These are phyloP conservation scores for Spermophilus dauricus DNA, from an alignment of 2,113 vertebrate genomes.

Conservation along the genomic window DNA sequence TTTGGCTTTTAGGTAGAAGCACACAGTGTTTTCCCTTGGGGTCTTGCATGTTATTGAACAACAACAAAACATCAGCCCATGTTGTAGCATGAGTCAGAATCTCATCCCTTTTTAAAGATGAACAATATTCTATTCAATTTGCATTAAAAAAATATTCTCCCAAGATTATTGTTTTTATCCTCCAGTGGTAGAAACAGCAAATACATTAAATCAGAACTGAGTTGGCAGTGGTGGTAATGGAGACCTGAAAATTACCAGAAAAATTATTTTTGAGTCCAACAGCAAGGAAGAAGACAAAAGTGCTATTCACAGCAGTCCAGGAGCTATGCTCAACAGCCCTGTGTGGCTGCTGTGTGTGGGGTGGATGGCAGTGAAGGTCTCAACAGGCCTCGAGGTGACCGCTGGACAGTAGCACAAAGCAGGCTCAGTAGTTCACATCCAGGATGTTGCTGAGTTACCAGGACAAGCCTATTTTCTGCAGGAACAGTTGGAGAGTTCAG, in stretches of 20 bases:
- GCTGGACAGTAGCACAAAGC: rapidly evolving
- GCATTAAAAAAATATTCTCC: background rate
- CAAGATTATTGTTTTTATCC: background rate
- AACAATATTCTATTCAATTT: constrained; percentile 12
- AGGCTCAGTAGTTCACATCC: background rate
- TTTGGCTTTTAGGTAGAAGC: background rate
- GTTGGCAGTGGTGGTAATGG: background rate
- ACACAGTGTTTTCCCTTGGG: background rate
- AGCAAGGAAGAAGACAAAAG: background rate
- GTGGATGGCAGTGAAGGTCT: rapidly evolving
- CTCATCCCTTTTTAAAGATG: constrained; percentile 21
- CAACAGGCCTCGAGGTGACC: no score
- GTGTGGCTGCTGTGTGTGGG: background rate
- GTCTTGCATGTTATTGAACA: background rate
- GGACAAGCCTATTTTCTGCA: background rate
- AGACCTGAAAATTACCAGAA: background rate
- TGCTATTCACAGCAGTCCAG: background rate
- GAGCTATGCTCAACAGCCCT: rapidly evolving
- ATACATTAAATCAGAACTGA: background rate
- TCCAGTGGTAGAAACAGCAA: background rate
- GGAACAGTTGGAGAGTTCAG: background rate
- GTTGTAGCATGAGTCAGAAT: background rate
- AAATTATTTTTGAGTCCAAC: background rate
- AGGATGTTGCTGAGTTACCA: background rate
- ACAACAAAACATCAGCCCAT: background rate